Evolutionary conservation across 2,113 vertebrate genomes (phyloP).

Genomic region (Camelus bactrianus): DNA sequence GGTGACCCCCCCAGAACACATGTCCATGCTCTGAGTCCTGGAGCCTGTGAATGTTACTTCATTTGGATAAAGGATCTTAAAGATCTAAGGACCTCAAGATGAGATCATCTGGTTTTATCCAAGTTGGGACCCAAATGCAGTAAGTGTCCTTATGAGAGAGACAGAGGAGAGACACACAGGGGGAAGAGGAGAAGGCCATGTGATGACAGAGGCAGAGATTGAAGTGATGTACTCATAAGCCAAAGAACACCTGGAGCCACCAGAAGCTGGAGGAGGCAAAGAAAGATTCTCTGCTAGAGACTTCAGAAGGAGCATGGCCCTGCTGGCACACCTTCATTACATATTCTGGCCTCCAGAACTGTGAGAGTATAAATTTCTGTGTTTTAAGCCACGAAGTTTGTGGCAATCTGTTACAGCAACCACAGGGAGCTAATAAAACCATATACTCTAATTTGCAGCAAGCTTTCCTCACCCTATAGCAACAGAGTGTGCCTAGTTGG

Average conservation of each 20-base stretch:
- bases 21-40: background rate
- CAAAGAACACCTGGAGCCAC: background rate
- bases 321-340: background rate
- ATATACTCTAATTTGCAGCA: background rate
- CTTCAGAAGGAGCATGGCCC: background rate
- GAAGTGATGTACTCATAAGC: background rate
- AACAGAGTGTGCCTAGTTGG: background rate
- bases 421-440: background rate
- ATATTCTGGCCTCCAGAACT: background rate
- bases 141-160: background rate
- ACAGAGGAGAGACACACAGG: background rate
- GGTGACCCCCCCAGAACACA: background rate
- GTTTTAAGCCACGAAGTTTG: constrained; percentile 1
- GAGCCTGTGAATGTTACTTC: background rate
- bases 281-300: background rate
- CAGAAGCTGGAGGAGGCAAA: background rate
- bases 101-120: background rate
- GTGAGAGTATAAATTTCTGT: background rate
- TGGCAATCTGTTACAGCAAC: background rate
- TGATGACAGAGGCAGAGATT: background rate
- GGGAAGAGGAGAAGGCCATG: background rate
- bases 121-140: background rate
- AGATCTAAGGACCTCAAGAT: background rate
- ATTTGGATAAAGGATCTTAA: background rate
- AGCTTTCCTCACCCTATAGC: background rate